Conservation (phyloP, 2,888 invertebrate genomes). For the Malacosoma neustria region DNA sequence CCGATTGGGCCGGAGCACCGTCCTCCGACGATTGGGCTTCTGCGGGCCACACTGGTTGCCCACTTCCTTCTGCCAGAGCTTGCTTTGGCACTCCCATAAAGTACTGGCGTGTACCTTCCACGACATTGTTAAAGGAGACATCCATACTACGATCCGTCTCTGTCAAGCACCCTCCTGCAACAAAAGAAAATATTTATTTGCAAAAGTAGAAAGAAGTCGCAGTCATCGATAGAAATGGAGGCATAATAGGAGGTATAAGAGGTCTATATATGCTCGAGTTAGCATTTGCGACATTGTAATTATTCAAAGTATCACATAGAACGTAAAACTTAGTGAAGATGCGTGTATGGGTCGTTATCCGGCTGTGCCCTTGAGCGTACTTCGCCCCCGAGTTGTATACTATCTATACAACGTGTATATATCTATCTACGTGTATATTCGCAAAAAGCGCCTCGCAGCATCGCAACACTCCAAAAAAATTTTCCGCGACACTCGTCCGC, state of each 20-base stretch:
- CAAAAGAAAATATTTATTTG: slow-evolving; percentile 8
- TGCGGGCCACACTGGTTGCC: slow-evolving; percentile 48
- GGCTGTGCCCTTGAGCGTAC: slow-evolving; percentile 62
- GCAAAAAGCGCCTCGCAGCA: slow-evolving; percentile 9
- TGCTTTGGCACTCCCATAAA: slow-evolving; percentile 85
- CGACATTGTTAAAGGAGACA: slow-evolving; percentile 84
- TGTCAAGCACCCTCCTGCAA: slow-evolving; percentile 42
- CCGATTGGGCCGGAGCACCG: slow-evolving; percentile 56
- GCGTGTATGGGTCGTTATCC: slow-evolving; percentile 54
- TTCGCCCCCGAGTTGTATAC: slow-evolving; percentile 35
- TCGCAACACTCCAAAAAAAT: slow-evolving; percentile 21
- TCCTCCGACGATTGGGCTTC: slow-evolving; percentile 46
- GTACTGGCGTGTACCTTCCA: slow-evolving; percentile 89
- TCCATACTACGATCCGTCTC: slow-evolving; percentile 78
- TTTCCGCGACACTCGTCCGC: slow-evolving; percentile 33
- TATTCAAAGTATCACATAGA: slow-evolving; percentile 17
- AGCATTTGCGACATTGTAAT: too few species aligned
- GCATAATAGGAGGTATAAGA: too few species aligned
- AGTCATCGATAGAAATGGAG: too few species aligned
- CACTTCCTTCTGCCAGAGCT: slow-evolving; percentile 49
- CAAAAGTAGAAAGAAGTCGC: background rate
- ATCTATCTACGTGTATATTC: slow-evolving; percentile 2
- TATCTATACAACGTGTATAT: too few species aligned
- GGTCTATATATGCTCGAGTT: too few species aligned
- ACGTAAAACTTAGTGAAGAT: slow-evolving; percentile 26